Evolutionary conservation across 35 echinoderm and acorn worm species (phyloP).

Genomic region (Ophioderma brevispina): DNA sequence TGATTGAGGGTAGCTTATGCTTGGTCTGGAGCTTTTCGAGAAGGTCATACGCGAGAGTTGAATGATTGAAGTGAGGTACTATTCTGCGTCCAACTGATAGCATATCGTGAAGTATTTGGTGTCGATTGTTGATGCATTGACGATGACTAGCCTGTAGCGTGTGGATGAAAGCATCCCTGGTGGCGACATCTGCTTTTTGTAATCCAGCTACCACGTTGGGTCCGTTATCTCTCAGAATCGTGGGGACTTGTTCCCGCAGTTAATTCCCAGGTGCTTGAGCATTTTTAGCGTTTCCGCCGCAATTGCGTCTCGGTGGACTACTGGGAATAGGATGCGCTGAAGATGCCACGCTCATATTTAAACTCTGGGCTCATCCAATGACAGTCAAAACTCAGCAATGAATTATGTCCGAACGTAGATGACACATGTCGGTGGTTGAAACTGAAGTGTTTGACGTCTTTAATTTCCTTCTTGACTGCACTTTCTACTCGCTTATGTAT

Average conservation of each 20-base stretch:
- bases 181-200: background rate
- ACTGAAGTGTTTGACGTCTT: background rate
- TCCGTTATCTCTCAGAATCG: background rate
- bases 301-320: background rate
- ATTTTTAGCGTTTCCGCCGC: background rate
- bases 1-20: background rate
- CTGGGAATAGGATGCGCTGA: background rate
- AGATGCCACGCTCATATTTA: background rate
- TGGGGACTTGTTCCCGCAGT: background rate
- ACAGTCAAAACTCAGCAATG: background rate
- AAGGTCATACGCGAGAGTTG: background rate
- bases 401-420: background rate
- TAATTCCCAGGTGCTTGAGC: background rate
- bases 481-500: background rate
- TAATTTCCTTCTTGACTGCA: background rate
- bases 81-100: background rate
- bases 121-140: background rate
- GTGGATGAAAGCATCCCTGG: background rate
- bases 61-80: background rate
- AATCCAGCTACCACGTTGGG: constrained; percentile 6
- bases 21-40: background rate
- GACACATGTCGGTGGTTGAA: constrained; percentile 8
- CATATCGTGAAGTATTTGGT: background rate
- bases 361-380: constrained; percentile 1
- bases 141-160: background rate